A percentile compares a stretch with the other conserved stretches of the same genome.
Evolutionary conservation across 2,888 invertebrate species (phyloP).

Genomic region (Xanthia icteritia): DNA sequence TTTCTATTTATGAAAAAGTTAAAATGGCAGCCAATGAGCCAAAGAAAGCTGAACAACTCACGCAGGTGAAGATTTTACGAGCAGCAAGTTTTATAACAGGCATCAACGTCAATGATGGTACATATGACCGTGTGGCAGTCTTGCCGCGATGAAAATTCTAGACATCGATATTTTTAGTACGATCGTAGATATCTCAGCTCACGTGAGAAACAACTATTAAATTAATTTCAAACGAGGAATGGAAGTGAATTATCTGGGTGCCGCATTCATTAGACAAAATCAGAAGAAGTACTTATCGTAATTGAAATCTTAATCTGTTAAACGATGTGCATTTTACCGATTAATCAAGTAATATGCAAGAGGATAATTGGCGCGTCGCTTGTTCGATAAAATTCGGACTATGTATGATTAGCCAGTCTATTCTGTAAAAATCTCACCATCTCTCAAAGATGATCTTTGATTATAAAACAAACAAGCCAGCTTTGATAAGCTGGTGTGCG

Average conservation of each 20-base stretch:
- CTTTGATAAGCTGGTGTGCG: too few species aligned
- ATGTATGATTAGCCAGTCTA: not conserved
- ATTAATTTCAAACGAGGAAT: constrained; percentile 68
- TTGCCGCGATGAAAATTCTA: constrained; percentile 76
- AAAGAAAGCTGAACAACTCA: constrained; percentile 69
- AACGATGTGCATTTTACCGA: constrained; percentile 63
- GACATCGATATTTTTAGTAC: constrained; percentile 78
- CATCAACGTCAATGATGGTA: constrained; percentile 74
- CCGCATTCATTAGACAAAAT: constrained; percentile 69
- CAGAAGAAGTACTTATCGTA: constrained; percentile 69
- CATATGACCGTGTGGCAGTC: constrained; percentile 76
- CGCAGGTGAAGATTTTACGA: constrained; percentile 77
- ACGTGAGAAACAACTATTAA: constrained; percentile 74
- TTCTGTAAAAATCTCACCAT: not conserved
- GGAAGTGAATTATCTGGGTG: constrained; percentile 69
- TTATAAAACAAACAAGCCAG: too few species aligned
- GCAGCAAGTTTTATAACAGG: constrained; percentile 71
- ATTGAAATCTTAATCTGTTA: constrained; percentile 70
- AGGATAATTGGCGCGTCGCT: constrained; percentile 38
- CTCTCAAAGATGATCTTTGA: too few species aligned
- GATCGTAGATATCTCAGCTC: constrained; percentile 72
- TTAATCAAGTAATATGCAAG: constrained; percentile 49
- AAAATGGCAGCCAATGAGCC: constrained; percentile 66
- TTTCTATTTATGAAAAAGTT: constrained; percentile 63
- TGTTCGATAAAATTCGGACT: constrained; percentile 27